Base-by-base conservation (phyloP, 2,888 invertebrate species). In the Melanostoma mellinum region DNA sequence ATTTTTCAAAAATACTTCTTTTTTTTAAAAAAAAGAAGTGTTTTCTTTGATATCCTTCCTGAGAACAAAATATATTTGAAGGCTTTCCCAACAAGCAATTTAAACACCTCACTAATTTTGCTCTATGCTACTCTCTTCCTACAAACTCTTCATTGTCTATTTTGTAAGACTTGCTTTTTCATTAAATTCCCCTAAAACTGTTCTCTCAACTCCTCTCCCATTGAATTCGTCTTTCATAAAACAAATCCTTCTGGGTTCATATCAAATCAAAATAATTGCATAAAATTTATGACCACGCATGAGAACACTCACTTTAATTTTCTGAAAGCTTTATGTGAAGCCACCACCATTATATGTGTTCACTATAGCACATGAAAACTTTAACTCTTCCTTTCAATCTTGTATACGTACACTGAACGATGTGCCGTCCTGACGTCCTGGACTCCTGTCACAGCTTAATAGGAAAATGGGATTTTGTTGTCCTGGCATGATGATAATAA, bases 391-490 rank as follows among this genome's bases (percentile, higher is more conserved):
- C 36, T 44, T 35, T 35, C 20, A 20, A 10, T 32, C 35, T 30
- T 38, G 42, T 20, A 20, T 20, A 20, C 20, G 1, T 20, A 20
- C 20, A 20, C 1, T 20, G 20, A 20, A 20, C 20, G 20, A 20
- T 20, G 20, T 20, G 20, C 20, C 20, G 20, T 20, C 9, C 9
- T 6, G 40, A 53, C 52, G 58, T 58, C 55, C 65, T 74, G 68
- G 50, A 20, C 46, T 71, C 63, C 73, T 84, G 79, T 75, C 79
- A 84, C 67, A 71, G 73, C 75, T 79, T 84, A 84, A 84, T 79
- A 72, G 79, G 67, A 84, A 84, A 84, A 84, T 84, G 84, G 84
- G 74, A 84, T 84, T 84, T 84, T 75, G 84, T 84, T 84, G 84
- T 84, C 79, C 79, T 75, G 79, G 44, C 65, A 67, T 36, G 84